phyloP scores from a whole-genome alignment of 2,113 vertebrate species.

The Seriola quinqueradiata region DNA sequence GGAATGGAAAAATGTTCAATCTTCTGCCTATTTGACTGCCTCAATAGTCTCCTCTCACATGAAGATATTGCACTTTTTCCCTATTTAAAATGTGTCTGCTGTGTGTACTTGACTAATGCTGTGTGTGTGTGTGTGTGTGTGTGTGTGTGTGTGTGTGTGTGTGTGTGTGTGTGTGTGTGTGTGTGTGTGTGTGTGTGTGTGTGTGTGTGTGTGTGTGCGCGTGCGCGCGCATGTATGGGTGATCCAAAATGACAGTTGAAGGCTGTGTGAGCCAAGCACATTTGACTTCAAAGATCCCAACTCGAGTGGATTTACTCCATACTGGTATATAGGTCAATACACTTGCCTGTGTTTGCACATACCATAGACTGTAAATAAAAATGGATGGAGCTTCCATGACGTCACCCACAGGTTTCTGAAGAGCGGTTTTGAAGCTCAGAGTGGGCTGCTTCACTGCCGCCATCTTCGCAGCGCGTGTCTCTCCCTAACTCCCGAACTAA shows the following conservation, averaged over 20 bases:
- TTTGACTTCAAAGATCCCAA: constrained; percentile 51
- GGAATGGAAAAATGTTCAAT: constrained; percentile 25
- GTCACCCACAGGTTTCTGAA: too few species aligned
- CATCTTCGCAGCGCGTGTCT: too few species aligned
- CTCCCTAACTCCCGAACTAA: too few species aligned
- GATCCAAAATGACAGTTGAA: constrained; percentile 52
- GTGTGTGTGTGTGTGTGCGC: not conserved
- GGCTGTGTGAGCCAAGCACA: constrained; percentile 15
- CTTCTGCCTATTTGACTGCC: constrained; percentile 14
- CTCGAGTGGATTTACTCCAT: constrained; percentile 10
- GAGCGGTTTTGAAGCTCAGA: too few species aligned
- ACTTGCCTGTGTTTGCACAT: not conserved
- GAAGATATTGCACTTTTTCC: not conserved
- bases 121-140: not conserved
- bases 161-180: not conserved
- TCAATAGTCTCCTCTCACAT: not conserved
- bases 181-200: not conserved
- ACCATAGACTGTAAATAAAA: too few species aligned
- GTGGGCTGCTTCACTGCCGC: too few species aligned
- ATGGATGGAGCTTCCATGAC: too few species aligned
- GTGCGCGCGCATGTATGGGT: not conserved
- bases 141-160: not conserved
- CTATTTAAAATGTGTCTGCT: not conserved
- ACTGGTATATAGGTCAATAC: constrained; percentile 39
- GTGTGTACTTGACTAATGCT: not conserved